phyloP scores from a whole-genome alignment of 2,113 vertebrate genomes.

The Oxygymnocypris stewartii region DNA sequence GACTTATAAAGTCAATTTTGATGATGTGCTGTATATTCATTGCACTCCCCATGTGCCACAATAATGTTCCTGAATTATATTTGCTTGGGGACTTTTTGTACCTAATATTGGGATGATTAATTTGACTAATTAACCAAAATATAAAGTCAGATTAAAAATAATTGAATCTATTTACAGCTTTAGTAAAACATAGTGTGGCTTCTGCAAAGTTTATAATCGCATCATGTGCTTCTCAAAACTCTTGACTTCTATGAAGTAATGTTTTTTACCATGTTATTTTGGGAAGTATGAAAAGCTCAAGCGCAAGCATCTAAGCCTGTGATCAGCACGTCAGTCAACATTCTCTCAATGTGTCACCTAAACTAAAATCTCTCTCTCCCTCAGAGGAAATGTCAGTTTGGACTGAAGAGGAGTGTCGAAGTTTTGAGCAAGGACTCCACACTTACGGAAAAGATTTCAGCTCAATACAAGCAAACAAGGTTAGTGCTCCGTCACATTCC shows the following conservation, averaged over 20 bases:
- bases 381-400: constrained; percentile 93
- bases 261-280: constrained; percentile 28
- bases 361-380: constrained; percentile 41
- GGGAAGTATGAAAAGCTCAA: background rate
- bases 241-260: constrained; percentile 9
- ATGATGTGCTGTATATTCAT: background rate
- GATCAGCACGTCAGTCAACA: constrained; percentile 12
- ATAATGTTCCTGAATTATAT: background rate
- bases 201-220: background rate
- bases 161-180: background rate
- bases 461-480: constrained; percentile 95
- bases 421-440: constrained; percentile 95
- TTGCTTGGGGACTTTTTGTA: background rate
- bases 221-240: background rate
- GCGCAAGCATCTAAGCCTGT: background rate
- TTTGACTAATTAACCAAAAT: background rate
- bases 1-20: background rate
- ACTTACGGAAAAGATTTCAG: constrained; percentile 96
- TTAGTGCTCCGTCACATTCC: constrained; percentile 60
- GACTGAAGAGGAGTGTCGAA: constrained; percentile 95
- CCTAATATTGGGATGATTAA: background rate
- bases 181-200: background rate
- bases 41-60: background rate
- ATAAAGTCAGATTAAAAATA: background rate
- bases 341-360: constrained; percentile 7